Conservation (phyloP, 2,888 invertebrate genomes). For the Deladenus siricidicola region DNA sequence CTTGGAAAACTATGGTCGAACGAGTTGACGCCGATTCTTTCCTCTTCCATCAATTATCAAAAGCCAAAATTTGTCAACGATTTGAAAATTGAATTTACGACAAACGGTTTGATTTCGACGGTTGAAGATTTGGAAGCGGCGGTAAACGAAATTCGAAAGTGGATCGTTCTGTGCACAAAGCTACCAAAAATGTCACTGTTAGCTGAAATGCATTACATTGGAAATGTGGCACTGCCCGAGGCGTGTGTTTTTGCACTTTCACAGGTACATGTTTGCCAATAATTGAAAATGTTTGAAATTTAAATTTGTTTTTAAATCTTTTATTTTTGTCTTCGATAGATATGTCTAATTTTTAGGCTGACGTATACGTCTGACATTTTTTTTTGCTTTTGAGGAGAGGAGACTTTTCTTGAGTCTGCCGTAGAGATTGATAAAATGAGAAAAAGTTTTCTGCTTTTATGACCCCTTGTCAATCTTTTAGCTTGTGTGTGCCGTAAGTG, state of each 20-base stretch:
- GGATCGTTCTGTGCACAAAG: not conserved
- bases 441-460: too few relatives aligned
- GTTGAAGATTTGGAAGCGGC: conserved; percentile 19
- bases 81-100: not conserved
- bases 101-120: not conserved
- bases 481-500: too few relatives aligned
- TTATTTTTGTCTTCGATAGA: too few relatives aligned
- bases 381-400: too few relatives aligned
- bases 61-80: not conserved
- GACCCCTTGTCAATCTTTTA: too few relatives aligned
- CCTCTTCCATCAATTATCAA: not conserved
- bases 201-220: conserved; percentile 16
- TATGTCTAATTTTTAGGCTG: too few relatives aligned
- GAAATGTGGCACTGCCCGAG: conserved; percentile 28
- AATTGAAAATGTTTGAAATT: too few relatives aligned
- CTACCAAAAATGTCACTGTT: not conserved
- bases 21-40: not conserved
- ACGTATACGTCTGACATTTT: too few relatives aligned
- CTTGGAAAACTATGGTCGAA: not conserved
- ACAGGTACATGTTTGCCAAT: too few relatives aligned
- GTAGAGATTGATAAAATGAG: too few relatives aligned
- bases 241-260: conserved; percentile 20
- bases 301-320: too few relatives aligned
- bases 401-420: too few relatives aligned
- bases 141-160: conserved; percentile 16